These are phyloP conservation scores for Cnemophilus loriae DNA, from an alignment of 2,113 vertebrate genomes.

Conservation along the genomic window DNA sequence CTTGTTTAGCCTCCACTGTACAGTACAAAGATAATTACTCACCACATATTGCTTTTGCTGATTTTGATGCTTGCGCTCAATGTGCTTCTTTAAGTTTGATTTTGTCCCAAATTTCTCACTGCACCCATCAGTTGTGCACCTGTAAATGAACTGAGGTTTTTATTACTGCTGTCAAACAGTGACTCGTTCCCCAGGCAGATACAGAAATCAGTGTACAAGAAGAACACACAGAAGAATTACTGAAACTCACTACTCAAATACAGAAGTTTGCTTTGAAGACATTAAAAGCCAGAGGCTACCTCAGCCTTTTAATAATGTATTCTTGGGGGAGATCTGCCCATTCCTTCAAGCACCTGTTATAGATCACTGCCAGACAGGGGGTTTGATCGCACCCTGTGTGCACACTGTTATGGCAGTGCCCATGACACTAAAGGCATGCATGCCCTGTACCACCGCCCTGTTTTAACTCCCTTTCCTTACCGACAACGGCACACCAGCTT, in stretches of 20 bases:
- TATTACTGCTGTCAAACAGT: not conserved
- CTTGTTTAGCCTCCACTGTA: not conserved
- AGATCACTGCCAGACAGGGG: not conserved
- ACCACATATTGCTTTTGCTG: conserved; percentile 76
- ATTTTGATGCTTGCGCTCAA: conserved; percentile 78
- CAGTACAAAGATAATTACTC: conserved; percentile 20
- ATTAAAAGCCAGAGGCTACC: not conserved
- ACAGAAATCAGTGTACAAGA: not conserved
- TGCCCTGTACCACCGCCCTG: rapidly evolving
- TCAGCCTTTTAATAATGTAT: not conserved
- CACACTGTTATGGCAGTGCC: rapidly evolving
- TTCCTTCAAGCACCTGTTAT: rapidly evolving
- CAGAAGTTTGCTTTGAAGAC: not conserved
- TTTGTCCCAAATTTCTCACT: conserved; percentile 77
- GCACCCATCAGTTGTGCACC: conserved; percentile 81
- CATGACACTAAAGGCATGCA: rapidly evolving
- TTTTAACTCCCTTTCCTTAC: rapidly evolving
- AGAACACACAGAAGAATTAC: not conserved
- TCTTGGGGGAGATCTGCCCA: not conserved
- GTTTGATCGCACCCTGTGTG: not conserved
- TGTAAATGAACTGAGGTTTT: conserved; percentile 37
- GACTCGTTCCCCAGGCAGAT: not conserved
- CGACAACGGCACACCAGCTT: not conserved
- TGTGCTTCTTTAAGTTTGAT: conserved; percentile 83
- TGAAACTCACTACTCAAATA: not conserved